A percentile compares a stretch with the other conserved stretches of the same genome.
Conservation (phyloP, 2,888 invertebrate genomes). For the Candidula unifasciata region DNA sequence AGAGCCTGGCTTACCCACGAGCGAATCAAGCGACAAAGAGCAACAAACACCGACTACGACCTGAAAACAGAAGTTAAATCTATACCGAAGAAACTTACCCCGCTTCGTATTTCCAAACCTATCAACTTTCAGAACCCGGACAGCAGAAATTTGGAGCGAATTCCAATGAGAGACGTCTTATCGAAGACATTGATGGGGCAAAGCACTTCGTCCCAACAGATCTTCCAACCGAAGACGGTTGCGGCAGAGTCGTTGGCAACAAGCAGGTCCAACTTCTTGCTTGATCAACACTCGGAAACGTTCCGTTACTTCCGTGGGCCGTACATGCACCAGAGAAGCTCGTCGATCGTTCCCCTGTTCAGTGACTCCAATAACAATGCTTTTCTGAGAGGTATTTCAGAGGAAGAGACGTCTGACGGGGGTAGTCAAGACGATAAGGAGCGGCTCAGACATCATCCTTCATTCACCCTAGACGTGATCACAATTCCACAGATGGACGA, state of each 20-base stretch:
- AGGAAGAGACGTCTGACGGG: neutral
- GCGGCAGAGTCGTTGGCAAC: neutral
- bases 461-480: neutral
- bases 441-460: neutral
- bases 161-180: conserved; percentile 16
- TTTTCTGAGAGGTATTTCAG: neutral
- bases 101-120: conserved; percentile 12
- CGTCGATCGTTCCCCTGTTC: conserved; percentile 19
- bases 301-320: neutral
- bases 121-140: conserved; percentile 16
- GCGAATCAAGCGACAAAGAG: neutral
- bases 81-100: conserved; percentile 5
- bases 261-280: neutral
- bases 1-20: conserved; percentile 28
- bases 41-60: neutral
- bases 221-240: neutral
- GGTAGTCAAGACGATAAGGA: neutral
- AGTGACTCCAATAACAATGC: conserved; percentile 25
- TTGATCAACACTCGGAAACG: conserved; percentile 25
- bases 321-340: neutral
- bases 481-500: neutral
- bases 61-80: neutral
- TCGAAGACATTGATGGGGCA: neutral
- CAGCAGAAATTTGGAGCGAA: neutral
- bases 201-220: neutral